Percentiles rank a stretch among this genome's conserved stretches.
Evolutionary conservation across 2,113 vertebrate species (phyloP).

Genomic region (Ploceus nigricollis): DNA sequence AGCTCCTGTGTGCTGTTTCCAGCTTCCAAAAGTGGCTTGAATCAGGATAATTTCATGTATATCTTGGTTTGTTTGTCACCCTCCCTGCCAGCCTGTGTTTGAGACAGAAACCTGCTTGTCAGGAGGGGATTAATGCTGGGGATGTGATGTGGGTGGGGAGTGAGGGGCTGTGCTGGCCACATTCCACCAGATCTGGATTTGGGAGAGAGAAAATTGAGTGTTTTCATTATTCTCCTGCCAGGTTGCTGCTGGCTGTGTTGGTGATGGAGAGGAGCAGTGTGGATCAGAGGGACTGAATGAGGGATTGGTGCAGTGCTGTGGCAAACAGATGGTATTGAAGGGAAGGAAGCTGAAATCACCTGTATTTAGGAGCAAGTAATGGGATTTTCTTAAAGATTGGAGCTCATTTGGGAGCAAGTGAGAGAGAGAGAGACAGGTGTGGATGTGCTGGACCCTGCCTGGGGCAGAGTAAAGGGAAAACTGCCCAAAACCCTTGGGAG

Average conservation of each 20-base stretch:
- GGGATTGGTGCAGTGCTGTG: neutral
- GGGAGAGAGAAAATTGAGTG: neutral
- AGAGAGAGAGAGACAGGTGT: neutral
- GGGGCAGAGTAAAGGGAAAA: neutral
- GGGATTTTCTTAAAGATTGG: neutral
- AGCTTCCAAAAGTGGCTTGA: neutral
- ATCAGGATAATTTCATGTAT: accelerated
- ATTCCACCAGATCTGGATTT: neutral
- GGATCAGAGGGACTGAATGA: neutral
- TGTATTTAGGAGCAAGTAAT: neutral
- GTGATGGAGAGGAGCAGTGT: neutral
- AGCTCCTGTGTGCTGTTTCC: neutral
- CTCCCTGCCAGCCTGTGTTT: neutral
- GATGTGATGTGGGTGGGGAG: neutral
- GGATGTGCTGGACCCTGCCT: neutral
- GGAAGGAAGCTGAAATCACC: neutral
- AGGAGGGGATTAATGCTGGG: neutral
- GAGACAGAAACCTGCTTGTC: neutral
- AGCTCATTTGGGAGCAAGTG: neutral
- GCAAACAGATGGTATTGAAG: neutral
- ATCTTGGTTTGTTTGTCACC: neutral
- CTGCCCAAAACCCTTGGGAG: accelerated
- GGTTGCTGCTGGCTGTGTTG: neutral
- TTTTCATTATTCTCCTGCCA: neutral
- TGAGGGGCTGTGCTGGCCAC: neutral